phyloP scores from a whole-genome alignment of 2,113 vertebrate species.

The Sterna hirundo region DNA sequence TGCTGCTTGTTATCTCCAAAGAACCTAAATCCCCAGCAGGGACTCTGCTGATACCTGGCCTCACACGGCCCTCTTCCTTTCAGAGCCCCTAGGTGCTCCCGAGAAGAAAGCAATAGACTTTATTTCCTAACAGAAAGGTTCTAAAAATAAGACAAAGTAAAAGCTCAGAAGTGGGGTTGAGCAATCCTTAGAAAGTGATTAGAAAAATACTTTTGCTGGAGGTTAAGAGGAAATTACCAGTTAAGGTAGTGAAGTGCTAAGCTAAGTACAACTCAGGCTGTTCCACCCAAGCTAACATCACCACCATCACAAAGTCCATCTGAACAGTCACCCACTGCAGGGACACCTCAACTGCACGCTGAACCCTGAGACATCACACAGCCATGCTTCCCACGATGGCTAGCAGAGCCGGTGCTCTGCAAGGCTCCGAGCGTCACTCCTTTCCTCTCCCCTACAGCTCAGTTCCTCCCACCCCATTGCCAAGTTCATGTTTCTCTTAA shows the following conservation, averaged over 20 bases:
- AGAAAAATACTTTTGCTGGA: conserved; percentile 6
- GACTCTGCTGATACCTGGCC: background rate
- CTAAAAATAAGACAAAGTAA: background rate
- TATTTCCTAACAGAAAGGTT: background rate
- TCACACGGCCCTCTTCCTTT: background rate
- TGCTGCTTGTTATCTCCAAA: background rate
- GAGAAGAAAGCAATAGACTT: background rate
- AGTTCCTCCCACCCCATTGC: background rate
- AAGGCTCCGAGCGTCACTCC: background rate
- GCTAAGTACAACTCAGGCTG: background rate
- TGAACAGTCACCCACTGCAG: background rate
- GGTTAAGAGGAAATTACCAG: background rate
- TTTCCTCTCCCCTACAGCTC: background rate
- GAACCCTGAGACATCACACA: background rate
- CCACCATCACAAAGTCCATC: background rate
- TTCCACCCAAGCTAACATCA: background rate
- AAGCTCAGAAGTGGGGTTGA: background rate
- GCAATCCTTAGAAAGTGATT: background rate
- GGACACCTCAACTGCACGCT: background rate
- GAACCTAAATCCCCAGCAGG: background rate
- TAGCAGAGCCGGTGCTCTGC: background rate
- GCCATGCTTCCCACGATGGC: accelerated
- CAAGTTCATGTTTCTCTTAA: background rate
- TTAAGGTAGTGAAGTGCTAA: background rate
- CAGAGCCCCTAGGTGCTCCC: background rate